Conservation (phyloP, 2,888 invertebrate species). For the Thecophora atra region DNA sequence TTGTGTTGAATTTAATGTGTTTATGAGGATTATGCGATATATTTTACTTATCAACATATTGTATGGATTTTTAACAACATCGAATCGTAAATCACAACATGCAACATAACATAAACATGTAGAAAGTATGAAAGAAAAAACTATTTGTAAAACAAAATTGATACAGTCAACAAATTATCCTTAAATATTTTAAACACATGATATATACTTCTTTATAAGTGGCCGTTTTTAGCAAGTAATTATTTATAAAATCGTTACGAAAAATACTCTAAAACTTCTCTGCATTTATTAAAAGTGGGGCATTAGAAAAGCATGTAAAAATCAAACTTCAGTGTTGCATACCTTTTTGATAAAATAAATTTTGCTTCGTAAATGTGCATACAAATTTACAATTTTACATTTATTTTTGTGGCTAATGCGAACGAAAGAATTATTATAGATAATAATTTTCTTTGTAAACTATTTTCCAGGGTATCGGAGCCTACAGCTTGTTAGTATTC, state of each 20-base stretch:
- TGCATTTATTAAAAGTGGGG: neutral
- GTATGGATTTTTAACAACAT: too few relatives aligned
- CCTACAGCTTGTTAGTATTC: conserved; percentile 62
- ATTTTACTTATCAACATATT: too few relatives aligned
- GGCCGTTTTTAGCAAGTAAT: neutral
- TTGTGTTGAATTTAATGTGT: too few relatives aligned
- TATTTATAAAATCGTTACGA: too few relatives aligned
- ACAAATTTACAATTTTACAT: neutral
- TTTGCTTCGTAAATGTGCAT: neutral
- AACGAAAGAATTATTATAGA: neutral
- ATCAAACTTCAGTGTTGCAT: too few relatives aligned
- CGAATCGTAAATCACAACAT: too few relatives aligned
- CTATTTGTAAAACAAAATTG: neutral
- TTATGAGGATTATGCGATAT: too few relatives aligned
- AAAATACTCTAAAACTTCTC: too few relatives aligned
- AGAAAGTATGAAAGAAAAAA: neutral
- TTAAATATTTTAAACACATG: neutral
- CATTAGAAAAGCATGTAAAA: conserved; percentile 1
- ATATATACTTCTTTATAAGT: neutral
- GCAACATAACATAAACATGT: too few relatives aligned
- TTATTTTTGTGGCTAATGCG: neutral
- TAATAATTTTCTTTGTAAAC: conserved; percentile 33
- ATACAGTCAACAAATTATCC: neutral
- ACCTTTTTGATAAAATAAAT: too few relatives aligned
- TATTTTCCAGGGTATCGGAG: conserved; percentile 59